Evolutionary conservation across 1,140 invertebrate species (phyloP).

Genomic region (Psilanteris sp.): DNA sequence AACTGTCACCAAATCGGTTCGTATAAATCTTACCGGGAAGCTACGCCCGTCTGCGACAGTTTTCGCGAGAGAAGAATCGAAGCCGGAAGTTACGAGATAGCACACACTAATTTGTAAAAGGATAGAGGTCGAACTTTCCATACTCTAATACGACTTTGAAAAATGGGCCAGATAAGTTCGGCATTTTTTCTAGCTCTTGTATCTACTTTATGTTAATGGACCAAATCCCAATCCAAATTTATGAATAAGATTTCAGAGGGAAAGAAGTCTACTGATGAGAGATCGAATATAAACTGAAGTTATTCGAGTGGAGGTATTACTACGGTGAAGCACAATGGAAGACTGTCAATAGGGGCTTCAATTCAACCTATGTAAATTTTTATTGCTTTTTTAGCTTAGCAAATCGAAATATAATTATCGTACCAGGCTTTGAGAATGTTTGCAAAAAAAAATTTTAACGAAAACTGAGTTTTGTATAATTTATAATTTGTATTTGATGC

Average conservation of each 20-base stretch:
- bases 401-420: slow-evolving; percentile 23
- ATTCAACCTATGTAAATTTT: slow-evolving; percentile 15
- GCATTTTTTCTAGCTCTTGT: slow-evolving; percentile 41
- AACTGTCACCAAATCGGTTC: slow-evolving; percentile 60
- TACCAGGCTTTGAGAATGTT: too few species aligned
- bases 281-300: slow-evolving; percentile 29
- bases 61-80: slow-evolving; percentile 46
- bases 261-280: slow-evolving; percentile 14
- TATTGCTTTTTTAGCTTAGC: background rate
- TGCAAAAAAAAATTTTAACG: too few species aligned
- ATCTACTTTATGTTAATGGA: slow-evolving; percentile 52
- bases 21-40: slow-evolving; percentile 48
- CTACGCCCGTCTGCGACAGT: slow-evolving; percentile 18
- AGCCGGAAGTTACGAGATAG: slow-evolving; percentile 52
- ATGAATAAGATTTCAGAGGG: slow-evolving; percentile 28
- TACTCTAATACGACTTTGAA: slow-evolving; percentile 50
- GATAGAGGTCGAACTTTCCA: slow-evolving; percentile 26
- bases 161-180: slow-evolving; percentile 41
- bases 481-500: too few species aligned
- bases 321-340: background rate
- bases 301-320: background rate
- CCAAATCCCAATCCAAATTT: slow-evolving; percentile 37
- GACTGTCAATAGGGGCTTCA: slow-evolving; percentile 15
- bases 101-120: slow-evolving; percentile 57
- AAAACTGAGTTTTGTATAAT: too few species aligned